These are phyloP conservation scores for Anas platyrhynchos DNA, from an alignment of 2,113 vertebrate species.

Conservation along the genomic window DNA sequence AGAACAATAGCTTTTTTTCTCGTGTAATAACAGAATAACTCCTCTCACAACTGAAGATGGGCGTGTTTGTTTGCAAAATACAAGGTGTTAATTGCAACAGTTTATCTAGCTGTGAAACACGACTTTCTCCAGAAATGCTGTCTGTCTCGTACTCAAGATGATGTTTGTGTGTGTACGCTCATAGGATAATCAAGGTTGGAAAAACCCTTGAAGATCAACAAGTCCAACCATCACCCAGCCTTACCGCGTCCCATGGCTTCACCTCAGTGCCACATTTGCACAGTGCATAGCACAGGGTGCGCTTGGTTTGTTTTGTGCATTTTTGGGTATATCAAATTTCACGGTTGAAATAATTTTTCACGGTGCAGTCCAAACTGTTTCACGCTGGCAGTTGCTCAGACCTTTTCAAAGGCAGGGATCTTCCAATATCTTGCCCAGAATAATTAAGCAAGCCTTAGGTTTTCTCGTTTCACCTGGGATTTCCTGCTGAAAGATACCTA, in stretches of 20 bases:
- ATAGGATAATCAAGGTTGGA: neutral
- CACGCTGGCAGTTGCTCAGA: neutral
- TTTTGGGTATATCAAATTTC: neutral
- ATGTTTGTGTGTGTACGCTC: neutral
- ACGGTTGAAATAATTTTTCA: neutral
- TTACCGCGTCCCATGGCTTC: neutral
- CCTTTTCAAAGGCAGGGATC: neutral
- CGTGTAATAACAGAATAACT: neutral
- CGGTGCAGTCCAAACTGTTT: neutral
- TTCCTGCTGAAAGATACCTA: neutral
- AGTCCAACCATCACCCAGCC: neutral
- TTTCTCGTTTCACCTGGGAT: neutral
- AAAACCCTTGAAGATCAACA: neutral
- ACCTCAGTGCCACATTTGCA: neutral
- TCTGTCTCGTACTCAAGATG: neutral
- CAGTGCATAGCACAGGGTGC: neutral
- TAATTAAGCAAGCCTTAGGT: neutral
- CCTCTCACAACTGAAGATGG: neutral
- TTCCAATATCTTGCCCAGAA: neutral
- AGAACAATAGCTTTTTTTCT: neutral
- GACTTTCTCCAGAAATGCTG: neutral
- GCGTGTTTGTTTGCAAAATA: neutral
- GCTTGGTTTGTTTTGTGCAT: neutral
- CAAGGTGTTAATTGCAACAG: neutral
- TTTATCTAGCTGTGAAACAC: neutral